A percentile compares a stretch with the other conserved stretches of the same genome.
These are phyloP conservation scores for Temnothorax longispinosus DNA, from an alignment of 1,140 invertebrate species.

Conservation along the genomic window DNA sequence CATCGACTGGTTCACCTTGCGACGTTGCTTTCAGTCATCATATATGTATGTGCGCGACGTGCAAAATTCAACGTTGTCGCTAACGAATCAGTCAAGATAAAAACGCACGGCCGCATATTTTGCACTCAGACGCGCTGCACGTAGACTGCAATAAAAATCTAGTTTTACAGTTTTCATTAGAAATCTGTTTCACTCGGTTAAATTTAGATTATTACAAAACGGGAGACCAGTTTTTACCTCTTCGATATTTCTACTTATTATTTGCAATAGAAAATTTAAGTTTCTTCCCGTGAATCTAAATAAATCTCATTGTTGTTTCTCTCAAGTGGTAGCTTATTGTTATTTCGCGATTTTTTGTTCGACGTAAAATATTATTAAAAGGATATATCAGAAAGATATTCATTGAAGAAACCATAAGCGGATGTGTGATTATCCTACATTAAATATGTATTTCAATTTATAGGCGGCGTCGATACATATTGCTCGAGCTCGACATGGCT, in stretches of 20 bases:
- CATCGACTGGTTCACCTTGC: constrained; percentile 46
- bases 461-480: constrained; percentile 71
- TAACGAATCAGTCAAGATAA: constrained; percentile 42
- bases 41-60: neutral
- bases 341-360: neutral
- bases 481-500: constrained; percentile 45
- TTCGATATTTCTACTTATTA: neutral
- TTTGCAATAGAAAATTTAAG: neutral
- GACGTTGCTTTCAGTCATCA: constrained; percentile 23
- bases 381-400: neutral
- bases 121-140: neutral
- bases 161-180: constrained; percentile 1
- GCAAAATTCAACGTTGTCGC: constrained; percentile 30
- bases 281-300: no score
- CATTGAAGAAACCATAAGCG: constrained; percentile 49
- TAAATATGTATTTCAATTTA: constrained; percentile 81
- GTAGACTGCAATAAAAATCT: neutral
- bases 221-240: neutral
- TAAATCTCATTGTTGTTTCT: neutral
- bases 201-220: neutral
- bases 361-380: neutral
- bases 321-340: neutral
- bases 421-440: constrained; percentile 67
- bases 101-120: constrained; percentile 14
- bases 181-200: constrained; percentile 5